phyloP scores from a whole-genome alignment of 2,888 invertebrate species.

The Microctonus aethiopoides region DNA sequence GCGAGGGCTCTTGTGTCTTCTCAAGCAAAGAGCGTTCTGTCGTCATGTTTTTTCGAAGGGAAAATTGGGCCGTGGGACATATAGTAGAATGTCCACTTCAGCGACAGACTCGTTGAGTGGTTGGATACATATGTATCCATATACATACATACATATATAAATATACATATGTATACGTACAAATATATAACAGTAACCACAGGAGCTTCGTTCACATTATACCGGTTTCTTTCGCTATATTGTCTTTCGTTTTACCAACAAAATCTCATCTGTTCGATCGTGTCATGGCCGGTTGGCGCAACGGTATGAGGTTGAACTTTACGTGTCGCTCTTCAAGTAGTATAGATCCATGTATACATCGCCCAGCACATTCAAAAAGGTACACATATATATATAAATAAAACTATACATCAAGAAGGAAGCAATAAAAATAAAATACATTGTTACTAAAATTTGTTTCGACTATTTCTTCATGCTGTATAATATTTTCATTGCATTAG shows the following conservation, averaged over 20 bases:
- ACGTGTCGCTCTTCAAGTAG: neutral
- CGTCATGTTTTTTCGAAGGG: neutral
- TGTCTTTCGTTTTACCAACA: neutral
- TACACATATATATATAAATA: neutral
- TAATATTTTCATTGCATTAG: too few species aligned
- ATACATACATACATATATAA: too few species aligned
- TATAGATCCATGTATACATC: neutral
- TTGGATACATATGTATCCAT: neutral
- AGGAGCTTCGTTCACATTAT: neutral
- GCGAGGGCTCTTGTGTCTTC: neutral
- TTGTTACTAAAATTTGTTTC: too few species aligned
- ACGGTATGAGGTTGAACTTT: neutral
- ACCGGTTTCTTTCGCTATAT: neutral
- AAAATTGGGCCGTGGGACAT: neutral
- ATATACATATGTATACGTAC: too few species aligned
- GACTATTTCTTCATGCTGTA: too few species aligned
- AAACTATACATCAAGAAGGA: neutral
- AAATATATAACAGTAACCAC: neutral
- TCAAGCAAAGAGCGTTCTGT: neutral
- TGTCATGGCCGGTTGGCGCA: slow-evolving; percentile 19
- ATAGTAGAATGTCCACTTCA: neutral
- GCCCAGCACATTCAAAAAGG: neutral
- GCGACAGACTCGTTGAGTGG: neutral
- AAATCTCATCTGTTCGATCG: slow-evolving; percentile 20
- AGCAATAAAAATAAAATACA: neutral